Evolutionary conservation across 2,797 vertebrate species (phyloP), one percentile per base, ranked within the genome.

Genomic region (Melanotaenia maccullochi): DNA sequence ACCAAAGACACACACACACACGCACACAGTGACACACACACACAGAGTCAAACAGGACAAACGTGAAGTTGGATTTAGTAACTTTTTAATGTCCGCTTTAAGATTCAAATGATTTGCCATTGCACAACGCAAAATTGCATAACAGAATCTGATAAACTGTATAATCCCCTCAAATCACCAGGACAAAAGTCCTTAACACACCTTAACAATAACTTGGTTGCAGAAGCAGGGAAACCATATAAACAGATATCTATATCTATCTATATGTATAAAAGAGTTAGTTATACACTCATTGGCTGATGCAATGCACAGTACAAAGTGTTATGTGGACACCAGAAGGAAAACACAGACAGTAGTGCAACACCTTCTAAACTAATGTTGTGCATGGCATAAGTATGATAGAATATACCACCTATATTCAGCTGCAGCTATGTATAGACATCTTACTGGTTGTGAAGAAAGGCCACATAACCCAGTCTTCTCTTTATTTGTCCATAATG

Each of bases 401-500:
- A 62, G 2, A 72, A 36, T 51, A 12, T 12, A 25, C 33, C 44
- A 22, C 61, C 9, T 52, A 25, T 18, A 47, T 51, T 71, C 11
- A 62, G 20, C 59, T 71, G 58, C 38, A 44, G 33, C 44, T 68
- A 11, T 67, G 58, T 73, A 14, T 64, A 79, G 59, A 42, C 76
- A 30, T 70, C 55, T 42, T 25, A 35, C 14, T 40, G 18, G 11
- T 63, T 76, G 55, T 54, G 60, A 33, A 64, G 49, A 16, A 62
- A 30, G 24, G 62, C 60, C 14, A 59, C 49, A 63, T 30, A 40
- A 68, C 61, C 58, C 64, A 25, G 58, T 32, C 56, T 56, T 55
- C 24, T 57, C 22, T 35, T 76, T 60, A 71, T 64, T 65, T 58
- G 64, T 77, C 35, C 64, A 67, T 60, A 35, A 62, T 82, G 81